Evolutionary conservation across 2,113 vertebrate species (phyloP), one percentile per base, ranked within the genome.

Genomic region (Elgaria multicarinata): DNA sequence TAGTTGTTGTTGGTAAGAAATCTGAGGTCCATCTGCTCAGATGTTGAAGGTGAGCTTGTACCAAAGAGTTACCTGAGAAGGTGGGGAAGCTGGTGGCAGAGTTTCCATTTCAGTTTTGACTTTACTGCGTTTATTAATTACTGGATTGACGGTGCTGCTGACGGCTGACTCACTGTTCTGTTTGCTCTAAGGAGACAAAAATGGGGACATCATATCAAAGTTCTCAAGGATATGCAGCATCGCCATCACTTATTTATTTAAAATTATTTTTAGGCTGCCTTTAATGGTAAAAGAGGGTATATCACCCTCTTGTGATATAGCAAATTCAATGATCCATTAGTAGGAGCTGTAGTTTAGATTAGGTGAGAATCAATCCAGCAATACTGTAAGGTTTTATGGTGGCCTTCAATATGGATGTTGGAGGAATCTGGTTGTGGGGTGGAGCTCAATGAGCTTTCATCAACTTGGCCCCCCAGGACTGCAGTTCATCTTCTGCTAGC

Each of bases 131-230:
- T 98, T 98, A 91, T 98, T 97, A 90, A 98, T 97, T 80, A 98
- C 95, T n/a, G 98, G 98, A 89, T 98, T 98, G 95, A 98, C 98
- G 0, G 98, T 98, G 96, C 98, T 98, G 97, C 97, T 98, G 76
- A 98, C 98, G 0, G 98, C 97, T 0, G 98, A 97, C 94, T 98
- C 98, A 0, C 98, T 97, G 94, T 93, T 98, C 92, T 94, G 97
- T 93, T 98, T 97, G 94, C 67, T 96, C 96, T 97, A 91, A 86
- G 93, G 92, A 90, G 89, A 83, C 93, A 93, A 95, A 93, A 92
- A 33, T 84, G 87, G 81, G 28, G 62, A 39, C 18, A 26, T 58
- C 18, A 85, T 67, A 53, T 75, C 20, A 50, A 67, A 0, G 6
- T 50, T 75, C 31, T 53, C 58, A 85, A 83, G 26, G 16, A 55